Evolutionary conservation across 2,113 vertebrate genomes (phyloP).

Genomic region (Eclectus roratus): DNA sequence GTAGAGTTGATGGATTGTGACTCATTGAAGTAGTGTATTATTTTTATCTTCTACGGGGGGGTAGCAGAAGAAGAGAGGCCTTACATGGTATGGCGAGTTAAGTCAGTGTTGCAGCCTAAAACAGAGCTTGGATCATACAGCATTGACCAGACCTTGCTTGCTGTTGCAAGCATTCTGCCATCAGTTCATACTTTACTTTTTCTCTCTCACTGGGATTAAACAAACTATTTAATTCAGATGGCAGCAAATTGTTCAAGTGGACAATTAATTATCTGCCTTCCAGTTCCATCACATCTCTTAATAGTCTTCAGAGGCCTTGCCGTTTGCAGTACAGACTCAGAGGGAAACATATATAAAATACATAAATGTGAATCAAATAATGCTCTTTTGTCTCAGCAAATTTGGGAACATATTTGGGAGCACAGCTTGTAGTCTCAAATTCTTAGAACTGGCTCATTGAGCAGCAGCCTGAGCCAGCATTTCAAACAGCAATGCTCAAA

Average conservation of each 20-base stretch:
- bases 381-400: not conserved
- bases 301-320: not conserved
- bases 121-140: not conserved
- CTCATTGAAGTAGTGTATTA: not conserved
- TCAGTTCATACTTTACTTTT: not conserved
- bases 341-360: not conserved
- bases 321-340: not conserved
- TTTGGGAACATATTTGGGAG: not conserved
- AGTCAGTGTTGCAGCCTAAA: not conserved
- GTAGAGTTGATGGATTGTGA: not conserved
- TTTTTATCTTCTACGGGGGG: not conserved
- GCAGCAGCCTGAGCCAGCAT: not conserved
- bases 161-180: not conserved
- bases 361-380: not conserved
- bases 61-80: not conserved
- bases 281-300: not conserved
- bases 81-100: not conserved
- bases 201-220: not conserved
- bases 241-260: not conserved
- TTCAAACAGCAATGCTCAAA: not conserved
- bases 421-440: not conserved
- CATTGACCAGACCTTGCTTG: not conserved
- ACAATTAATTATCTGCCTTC: not conserved
- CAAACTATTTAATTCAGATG: not conserved
- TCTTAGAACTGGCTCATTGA: not conserved